Base-by-base conservation (phyloP, 30 jellyfish, hydroid and myxozoan genomes). In the Chrysaora quinquecirrha region DNA sequence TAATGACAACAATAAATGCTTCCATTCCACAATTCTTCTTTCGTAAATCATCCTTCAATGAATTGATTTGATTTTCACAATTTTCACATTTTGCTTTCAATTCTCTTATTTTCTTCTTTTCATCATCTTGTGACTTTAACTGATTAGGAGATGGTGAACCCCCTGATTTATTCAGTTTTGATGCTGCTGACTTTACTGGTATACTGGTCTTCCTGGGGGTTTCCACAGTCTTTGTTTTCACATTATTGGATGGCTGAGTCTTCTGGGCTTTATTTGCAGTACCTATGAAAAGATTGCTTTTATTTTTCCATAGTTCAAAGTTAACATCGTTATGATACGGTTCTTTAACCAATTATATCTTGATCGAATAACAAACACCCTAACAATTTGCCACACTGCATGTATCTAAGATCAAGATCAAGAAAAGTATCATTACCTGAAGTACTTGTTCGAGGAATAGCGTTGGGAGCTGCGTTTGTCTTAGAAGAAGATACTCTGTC, bases 1-100 rank as follows among this genome's bases (percentile, higher is more conserved):
- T 84, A 61, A 92, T 50, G n/a, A 80, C 93, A 68, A 92, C 75
- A n/a, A 85, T 69, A 30, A 92, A 76, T 30, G 96, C 98, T 68
- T 80, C 94, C 81, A 86, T 30, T 28, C 92, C 96, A 10, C 50
- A 28, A 64, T 75, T 69, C 48, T 95, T 77, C 60, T 86, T 65
- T 1, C 72, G 54, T 6, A 71, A 19, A 25, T 64, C 85, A 21
- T 61, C 71, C 52, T 75, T 73, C 85, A 74, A 25, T 9, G 18
- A 35, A 49, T 49, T 16, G 22, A 85, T 75, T 31, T 71, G 85
- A 16, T 85, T 75, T 50, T 85, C 95, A 35, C 81, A 85, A 23
- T 74, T 80, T 28, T 22, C 27, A 34, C 91, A 81, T 35, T 68
- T 81, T 25, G 25, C 58, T 34, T 81, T 81, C 78, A 81, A 60